Percentiles rank a stretch among this genome's conserved stretches.
phyloP scores from a whole-genome alignment of 2,797 vertebrate species.

The Lemur catta region DNA sequence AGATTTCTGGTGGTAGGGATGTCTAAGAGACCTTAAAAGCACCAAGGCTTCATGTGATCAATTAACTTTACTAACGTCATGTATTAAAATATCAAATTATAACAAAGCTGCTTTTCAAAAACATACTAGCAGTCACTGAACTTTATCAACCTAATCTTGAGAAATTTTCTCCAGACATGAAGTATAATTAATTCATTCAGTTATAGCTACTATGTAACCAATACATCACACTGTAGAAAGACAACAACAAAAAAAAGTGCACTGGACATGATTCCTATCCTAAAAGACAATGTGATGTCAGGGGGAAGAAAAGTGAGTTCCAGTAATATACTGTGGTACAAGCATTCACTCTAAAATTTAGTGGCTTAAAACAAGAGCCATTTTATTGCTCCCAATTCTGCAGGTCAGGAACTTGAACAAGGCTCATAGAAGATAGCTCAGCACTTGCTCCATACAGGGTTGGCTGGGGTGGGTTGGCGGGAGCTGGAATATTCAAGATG shows the following conservation, averaged over 20 bases:
- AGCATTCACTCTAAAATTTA: not conserved
- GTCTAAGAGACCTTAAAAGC: not conserved
- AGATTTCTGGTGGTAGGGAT: not conserved
- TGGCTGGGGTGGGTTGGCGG: not conserved
- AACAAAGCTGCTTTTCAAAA: constrained; percentile 46
- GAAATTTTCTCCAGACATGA: constrained; percentile 32
- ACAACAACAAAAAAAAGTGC: not conserved
- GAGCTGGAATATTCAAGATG: not conserved
- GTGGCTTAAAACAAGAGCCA: not conserved
- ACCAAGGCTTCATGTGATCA: not conserved
- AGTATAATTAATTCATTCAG: constrained; percentile 36
- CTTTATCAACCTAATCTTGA: constrained; percentile 34
- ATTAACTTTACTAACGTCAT: not conserved
- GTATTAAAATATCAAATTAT: constrained; percentile 21
- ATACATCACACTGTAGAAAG: not conserved
- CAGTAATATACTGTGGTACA: not conserved
- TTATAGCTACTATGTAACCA: constrained; percentile 19
- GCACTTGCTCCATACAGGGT: not conserved
- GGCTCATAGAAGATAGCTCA: not conserved
- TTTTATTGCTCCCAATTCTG: not conserved
- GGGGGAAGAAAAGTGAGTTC: not conserved
- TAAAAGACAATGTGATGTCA: constrained; percentile 2
- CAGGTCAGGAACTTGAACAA: not conserved
- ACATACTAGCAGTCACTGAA: not conserved
- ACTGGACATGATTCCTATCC: not conserved